These are phyloP conservation scores for Numenius phaeopus DNA, from an alignment of 2,797 vertebrate genomes.

Conservation along the genomic window DNA sequence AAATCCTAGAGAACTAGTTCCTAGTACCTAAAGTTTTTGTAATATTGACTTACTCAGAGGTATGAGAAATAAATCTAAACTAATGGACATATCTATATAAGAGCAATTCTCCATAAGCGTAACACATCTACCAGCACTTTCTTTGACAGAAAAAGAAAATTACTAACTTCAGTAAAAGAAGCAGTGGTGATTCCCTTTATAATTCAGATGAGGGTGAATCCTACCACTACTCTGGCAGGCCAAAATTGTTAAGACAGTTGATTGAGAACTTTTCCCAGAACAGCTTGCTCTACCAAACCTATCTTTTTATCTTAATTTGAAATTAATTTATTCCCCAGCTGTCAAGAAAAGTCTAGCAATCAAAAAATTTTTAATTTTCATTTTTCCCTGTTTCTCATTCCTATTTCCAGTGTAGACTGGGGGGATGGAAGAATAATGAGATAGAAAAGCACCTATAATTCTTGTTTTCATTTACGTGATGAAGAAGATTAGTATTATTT, in stretches of 20 bases:
- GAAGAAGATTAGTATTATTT: neutral
- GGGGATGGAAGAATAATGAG: neutral
- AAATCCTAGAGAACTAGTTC: neutral
- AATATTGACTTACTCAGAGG: neutral
- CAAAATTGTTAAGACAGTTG: conserved; percentile 3
- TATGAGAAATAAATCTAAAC: neutral
- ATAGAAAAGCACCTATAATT: neutral
- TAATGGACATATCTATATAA: neutral
- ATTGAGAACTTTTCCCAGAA: neutral
- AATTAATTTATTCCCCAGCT: neutral
- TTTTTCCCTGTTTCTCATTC: neutral
- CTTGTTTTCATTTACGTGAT: neutral
- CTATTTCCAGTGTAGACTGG: neutral
- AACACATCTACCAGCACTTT: neutral
- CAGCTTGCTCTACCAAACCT: neutral
- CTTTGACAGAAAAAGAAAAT: neutral
- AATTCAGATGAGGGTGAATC: neutral
- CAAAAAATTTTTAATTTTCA: neutral
- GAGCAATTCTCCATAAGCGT: neutral
- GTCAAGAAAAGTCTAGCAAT: neutral
- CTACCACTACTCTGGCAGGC: neutral
- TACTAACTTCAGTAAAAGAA: neutral
- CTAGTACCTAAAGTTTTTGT: neutral
- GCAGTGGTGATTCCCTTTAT: neutral
- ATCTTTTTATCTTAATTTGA: neutral